Base-by-base conservation (phyloP, 2,113 vertebrate species). In the Eudyptes chrysolophus region DNA sequence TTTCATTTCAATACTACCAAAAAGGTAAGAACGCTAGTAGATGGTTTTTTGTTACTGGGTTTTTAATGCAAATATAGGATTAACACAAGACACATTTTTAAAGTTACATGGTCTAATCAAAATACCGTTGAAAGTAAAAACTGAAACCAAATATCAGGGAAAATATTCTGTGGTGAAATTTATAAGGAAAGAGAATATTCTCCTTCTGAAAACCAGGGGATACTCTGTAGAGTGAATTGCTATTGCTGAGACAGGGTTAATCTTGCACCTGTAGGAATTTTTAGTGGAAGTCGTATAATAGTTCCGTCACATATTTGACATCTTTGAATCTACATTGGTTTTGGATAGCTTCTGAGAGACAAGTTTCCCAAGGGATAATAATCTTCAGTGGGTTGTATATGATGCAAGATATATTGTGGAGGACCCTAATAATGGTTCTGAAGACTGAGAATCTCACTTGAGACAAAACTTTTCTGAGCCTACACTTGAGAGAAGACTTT, bases 281-380 rank as follows among this genome's bases (percentile, higher is more conserved):
- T 65, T 20, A 61, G 34, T n/a, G 7, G 7, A 78, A 64, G n/a
- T 30, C 0, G 0, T n/a, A 6, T 29, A 64, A 42, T 6, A 44
- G 14, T 40, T 72, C 49, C 89, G 27, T 20, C 25, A 36, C 21
- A 4, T n/a, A 48, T 79, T 87, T 88, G 82, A 2, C 15, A 42
- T 89, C 30, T 78, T 77, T 46, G 40, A 79, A 84, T 54, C 52
- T 72, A 78, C 27, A 38, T 42, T 66, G 42, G n/a, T 79, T 97
- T 94, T 87, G 46, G 49, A 76, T 55, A 57, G 5, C 14, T 89
- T 84, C 38, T 61, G 64, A 84, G 30, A 84, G 38, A 57, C 32
- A 21, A 44, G 34, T 62, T 87, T 79, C 49, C 66, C 58, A 22
- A 62, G 21, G 17, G 26, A 24, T 29, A 57, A 75, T 76, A 65